Evolutionary conservation across 1,140 invertebrate genomes (phyloP).

Genomic region (Trichonephila clavata): DNA sequence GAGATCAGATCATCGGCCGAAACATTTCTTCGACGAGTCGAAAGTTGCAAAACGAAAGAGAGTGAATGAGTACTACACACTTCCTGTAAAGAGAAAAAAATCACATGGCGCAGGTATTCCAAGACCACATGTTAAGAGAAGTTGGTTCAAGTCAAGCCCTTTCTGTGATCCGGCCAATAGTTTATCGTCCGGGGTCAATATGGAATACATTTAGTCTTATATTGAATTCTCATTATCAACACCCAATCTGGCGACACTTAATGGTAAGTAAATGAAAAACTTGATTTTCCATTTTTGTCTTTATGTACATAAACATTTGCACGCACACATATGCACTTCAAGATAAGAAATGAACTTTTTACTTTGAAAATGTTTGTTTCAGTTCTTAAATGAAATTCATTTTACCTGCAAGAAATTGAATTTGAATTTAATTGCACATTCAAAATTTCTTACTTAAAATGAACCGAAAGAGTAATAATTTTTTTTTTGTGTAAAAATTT

Average conservation of each 20-base stretch:
- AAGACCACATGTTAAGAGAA: constrained; percentile 16
- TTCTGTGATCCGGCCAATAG: not conserved
- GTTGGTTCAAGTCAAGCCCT: not conserved
- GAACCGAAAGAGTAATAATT: too few relatives aligned
- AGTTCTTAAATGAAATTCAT: too few relatives aligned
- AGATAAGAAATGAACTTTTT: too few relatives aligned
- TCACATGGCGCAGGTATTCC: not conserved
- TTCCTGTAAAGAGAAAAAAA: not conserved
- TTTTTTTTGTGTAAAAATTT: too few relatives aligned
- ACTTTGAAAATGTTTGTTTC: too few relatives aligned
- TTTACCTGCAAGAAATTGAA: too few relatives aligned
- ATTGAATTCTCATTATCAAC: not conserved
- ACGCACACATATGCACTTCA: too few relatives aligned
- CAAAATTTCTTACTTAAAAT: too few relatives aligned
- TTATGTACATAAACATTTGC: too few relatives aligned
- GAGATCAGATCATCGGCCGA: not conserved
- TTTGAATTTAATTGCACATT: too few relatives aligned
- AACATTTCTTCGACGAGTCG: not conserved
- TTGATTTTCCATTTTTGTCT: too few relatives aligned
- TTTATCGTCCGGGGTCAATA: not conserved
- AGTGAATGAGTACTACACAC: not conserved
- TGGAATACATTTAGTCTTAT: not conserved
- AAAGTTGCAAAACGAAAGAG: not conserved
- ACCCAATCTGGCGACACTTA: not conserved
- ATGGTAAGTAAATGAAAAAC: not conserved